Evolutionary conservation across 1,140 invertebrate genomes (phyloP), one percentile per base, ranked within the genome.

Genomic region (Lithobius niger): DNA sequence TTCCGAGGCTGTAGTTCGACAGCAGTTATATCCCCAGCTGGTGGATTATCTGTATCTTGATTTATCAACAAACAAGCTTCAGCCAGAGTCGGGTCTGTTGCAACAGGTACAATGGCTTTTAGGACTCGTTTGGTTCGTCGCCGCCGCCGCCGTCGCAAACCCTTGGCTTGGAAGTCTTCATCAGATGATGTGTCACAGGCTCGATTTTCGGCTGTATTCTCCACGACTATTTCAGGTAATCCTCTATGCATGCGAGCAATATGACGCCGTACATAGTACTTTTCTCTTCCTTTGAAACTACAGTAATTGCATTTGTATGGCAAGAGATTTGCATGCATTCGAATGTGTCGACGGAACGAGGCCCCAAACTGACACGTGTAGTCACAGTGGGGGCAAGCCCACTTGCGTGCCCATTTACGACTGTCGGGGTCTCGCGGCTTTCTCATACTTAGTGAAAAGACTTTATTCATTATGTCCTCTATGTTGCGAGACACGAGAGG

Each of bases 291-390:
- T 49, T 59, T 53, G 25, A 57, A 59, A 28, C 50, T 48, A 25
- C 58, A 59, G 28, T 59, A 57, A 40, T 57, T 53, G 26, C 58
- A 59, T 54, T 57, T 52, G 27, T 31, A 59, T 3, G 55, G 58
- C 16, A 59, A 27, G 15, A 42, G n/a, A 42, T 53, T 57, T 6
- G 36, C 50, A 27, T 59, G 58, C 31, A 52, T 43, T 13, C 45
- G 49, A 16, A 59, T 19, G 42, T 59, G 58, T 15, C 58, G 48
- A 43, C 55, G 36, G 40, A 55, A 59, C 1, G 58, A 59, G 3
- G 58, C 58, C 1, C 55, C 58, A 47, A 54, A 59, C 28, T 57
- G 51, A 31, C 58, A 59, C 2, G 58, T 57, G 21, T 59, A 59
- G n/a, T 59, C 58, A 50, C 58, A 59, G 27, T 57, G 55, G 24